These are phyloP conservation scores for Solea senegalensis DNA, from an alignment of 2,113 vertebrate species.

Conservation along the genomic window DNA sequence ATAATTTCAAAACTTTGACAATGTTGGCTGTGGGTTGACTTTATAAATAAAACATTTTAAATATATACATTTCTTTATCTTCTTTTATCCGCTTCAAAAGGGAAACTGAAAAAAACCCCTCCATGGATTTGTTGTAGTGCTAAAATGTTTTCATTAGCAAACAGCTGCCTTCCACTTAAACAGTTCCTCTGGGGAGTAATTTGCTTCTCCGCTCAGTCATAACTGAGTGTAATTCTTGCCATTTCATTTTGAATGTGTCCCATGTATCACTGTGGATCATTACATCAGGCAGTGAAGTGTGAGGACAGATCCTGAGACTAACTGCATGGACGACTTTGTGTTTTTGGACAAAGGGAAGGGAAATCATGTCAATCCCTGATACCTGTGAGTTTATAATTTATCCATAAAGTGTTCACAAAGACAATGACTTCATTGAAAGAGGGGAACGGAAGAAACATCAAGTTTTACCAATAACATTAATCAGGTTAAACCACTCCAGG, in stretches of 20 bases:
- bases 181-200: conserved; percentile 18
- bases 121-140: not conserved
- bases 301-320: conserved; percentile 22
- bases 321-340: too few species aligned
- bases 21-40: too few species aligned
- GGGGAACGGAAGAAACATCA: not conserved
- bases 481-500: too few species aligned
- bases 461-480: too few species aligned
- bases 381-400: too few species aligned
- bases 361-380: too few species aligned
- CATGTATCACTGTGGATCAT: conserved; percentile 22
- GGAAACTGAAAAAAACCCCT: too few species aligned
- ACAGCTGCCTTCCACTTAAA: conserved; percentile 21
- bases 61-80: too few species aligned
- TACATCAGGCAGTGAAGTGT: conserved; percentile 32
- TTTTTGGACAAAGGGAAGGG: too few species aligned
- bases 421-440: conserved; percentile 1
- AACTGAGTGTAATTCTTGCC: conserved; percentile 44
- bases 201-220: conserved; percentile 45
- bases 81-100: too few species aligned
- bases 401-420: not conserved
- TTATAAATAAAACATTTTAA: too few species aligned
- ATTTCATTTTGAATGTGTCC: not conserved
- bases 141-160: conserved; percentile 11
- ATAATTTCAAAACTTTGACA: too few species aligned